These are phyloP conservation scores for Stegostoma tigrinum DNA, from an alignment of 2,113 vertebrate genomes.

Conservation along the genomic window DNA sequence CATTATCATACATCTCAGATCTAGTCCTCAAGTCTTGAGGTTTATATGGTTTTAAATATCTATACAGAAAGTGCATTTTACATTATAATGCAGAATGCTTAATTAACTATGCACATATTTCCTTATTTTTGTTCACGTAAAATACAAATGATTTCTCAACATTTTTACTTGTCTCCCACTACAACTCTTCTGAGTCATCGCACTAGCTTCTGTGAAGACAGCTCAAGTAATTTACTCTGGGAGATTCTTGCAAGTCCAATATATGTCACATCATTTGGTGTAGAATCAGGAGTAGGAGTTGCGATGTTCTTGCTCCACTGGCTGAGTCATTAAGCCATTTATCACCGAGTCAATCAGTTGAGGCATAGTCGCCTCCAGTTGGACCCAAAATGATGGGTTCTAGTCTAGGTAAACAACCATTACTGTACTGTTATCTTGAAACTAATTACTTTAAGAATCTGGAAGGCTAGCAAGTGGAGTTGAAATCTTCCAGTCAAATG, in stretches of 20 bases:
- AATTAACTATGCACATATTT: neutral
- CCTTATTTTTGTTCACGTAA: neutral
- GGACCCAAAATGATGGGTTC: neutral
- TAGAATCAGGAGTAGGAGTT: neutral
- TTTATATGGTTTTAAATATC: neutral
- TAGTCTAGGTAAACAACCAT: neutral
- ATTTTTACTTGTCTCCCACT: neutral
- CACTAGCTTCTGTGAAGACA: neutral
- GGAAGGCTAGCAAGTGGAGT: neutral
- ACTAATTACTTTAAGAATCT: too few relatives aligned
- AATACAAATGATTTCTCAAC: neutral
- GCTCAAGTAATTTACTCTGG: neutral
- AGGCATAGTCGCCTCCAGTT: neutral
- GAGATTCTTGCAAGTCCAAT: neutral
- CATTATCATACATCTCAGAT: neutral
- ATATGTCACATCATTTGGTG: neutral
- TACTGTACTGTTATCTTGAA: neutral
- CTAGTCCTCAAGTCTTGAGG: neutral
- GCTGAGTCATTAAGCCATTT: neutral
- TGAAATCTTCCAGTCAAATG: neutral
- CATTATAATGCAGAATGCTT: neutral
- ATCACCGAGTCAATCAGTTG: neutral
- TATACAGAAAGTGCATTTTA: neutral
- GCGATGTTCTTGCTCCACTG: neutral
- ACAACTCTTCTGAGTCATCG: neutral